Evolutionary conservation across 2,113 vertebrate species (phyloP).

Genomic region (Rhinichthys klamathensis): DNA sequence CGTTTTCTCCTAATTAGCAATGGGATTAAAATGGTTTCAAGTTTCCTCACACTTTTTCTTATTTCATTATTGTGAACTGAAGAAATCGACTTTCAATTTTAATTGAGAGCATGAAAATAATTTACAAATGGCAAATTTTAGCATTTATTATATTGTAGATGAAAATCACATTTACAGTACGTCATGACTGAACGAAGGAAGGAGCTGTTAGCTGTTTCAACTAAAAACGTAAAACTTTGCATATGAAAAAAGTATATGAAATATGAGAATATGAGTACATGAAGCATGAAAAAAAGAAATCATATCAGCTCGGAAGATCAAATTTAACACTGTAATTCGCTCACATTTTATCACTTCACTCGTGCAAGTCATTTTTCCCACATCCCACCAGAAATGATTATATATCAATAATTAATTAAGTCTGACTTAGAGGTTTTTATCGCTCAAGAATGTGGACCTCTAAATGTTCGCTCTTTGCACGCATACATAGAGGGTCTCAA

Average conservation of each 20-base stretch:
- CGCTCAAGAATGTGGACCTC: background rate
- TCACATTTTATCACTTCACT: background rate
- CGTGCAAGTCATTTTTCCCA: background rate
- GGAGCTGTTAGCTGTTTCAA: no score
- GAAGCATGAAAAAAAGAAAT: background rate
- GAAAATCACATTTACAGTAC: no score
- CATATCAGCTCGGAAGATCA: background rate
- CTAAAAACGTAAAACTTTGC: no score
- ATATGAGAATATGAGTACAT: no score
- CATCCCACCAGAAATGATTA: background rate
- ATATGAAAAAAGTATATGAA: no score
- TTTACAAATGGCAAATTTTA: background rate
- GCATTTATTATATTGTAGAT: background rate
- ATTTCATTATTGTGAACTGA: no score
- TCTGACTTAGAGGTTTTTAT: background rate
- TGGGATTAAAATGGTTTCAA: background rate
- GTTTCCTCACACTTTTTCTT: no score
- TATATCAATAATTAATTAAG: background rate
- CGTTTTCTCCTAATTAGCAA: background rate
- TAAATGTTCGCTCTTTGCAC: background rate
- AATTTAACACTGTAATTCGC: background rate
- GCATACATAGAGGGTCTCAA: background rate
- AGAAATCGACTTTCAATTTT: no score
- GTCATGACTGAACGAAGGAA: no score
- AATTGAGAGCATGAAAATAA: background rate